A percentile compares a stretch with the other conserved stretches of the same genome.
Conservation (phyloP, 2,888 invertebrate genomes). For the Augochlorella aurata region DNA sequence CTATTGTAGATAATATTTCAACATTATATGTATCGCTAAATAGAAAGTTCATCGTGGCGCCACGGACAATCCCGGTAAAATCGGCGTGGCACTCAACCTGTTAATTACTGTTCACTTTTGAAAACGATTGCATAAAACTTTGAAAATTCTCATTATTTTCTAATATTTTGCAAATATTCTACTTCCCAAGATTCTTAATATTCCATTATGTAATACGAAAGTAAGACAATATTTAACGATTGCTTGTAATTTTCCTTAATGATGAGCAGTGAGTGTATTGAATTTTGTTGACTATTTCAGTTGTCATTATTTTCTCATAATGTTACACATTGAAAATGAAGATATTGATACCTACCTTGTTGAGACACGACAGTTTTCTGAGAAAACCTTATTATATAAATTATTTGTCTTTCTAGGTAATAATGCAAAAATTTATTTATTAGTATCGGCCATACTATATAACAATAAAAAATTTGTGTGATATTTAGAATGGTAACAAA, state of each 20-base stretch:
- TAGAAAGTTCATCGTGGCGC: too few relatives aligned
- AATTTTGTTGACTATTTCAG: conserved; percentile 5
- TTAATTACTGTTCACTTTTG: background rate
- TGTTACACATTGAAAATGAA: background rate
- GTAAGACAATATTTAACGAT: conserved; percentile 10
- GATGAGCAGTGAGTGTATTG: conserved; percentile 14
- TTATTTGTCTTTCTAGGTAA: conserved; percentile 33
- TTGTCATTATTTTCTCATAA: conserved; percentile 8
- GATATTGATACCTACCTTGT: background rate
- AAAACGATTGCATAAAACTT: background rate
- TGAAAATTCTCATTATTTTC: conserved; percentile 8
- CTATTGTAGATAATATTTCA: too few relatives aligned
- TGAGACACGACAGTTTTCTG: conserved; percentile 18
- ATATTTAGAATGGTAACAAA: conserved; percentile 73
- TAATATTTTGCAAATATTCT: conserved; percentile 21
- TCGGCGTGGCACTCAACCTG: too few relatives aligned
- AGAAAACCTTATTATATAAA: conserved; percentile 1
- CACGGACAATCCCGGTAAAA: too few relatives aligned
- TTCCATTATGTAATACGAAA: conserved; percentile 5
- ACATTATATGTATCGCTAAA: too few relatives aligned
- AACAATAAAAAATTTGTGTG: conserved; percentile 72
- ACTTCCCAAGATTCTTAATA: conserved; percentile 2
- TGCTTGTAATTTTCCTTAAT: conserved; percentile 21
- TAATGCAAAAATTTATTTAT: conserved; percentile 57
- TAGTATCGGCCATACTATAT: conserved; percentile 53